These are phyloP conservation scores for Ctenopoma multispine DNA, from an alignment of 2,797 vertebrate species.

Conservation along the genomic window DNA sequence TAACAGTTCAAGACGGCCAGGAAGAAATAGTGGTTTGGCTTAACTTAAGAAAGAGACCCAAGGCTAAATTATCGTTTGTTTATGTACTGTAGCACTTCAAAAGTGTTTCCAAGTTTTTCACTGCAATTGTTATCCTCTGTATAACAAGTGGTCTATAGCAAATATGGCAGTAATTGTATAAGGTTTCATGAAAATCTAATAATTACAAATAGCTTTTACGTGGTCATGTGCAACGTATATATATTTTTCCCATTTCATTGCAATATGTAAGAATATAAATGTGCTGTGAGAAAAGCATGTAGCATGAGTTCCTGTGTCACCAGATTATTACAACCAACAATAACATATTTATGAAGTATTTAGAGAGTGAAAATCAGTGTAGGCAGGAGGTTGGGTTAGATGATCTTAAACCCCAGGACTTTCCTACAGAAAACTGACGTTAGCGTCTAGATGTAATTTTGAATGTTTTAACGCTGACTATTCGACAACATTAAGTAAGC, in stretches of 20 bases:
- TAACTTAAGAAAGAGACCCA: not conserved
- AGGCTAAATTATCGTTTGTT: constrained; percentile 2
- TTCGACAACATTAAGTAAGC: no score
- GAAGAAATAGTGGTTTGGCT: not conserved
- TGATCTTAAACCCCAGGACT: no score
- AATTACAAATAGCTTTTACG: not conserved
- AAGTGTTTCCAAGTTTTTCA: not conserved
- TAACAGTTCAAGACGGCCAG: not conserved
- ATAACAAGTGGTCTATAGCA: not conserved
- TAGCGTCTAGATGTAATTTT: no score
- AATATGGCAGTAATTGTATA: not conserved
- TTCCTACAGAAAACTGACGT: no score
- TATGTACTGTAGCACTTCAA: not conserved
- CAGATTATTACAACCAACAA: no score
- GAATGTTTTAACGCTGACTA: no score
- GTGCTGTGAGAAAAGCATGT: not conserved
- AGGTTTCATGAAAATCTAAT: not conserved
- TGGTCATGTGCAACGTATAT: not conserved
- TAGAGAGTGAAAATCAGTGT: no score
- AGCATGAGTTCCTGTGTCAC: no score
- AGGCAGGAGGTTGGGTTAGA: no score
- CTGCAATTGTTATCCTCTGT: no score
- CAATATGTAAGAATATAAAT: not conserved
- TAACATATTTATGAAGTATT: no score
- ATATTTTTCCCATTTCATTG: no score